Base-by-base conservation (phyloP, 2,888 invertebrate species). In the Chrysodeixis includens region DNA sequence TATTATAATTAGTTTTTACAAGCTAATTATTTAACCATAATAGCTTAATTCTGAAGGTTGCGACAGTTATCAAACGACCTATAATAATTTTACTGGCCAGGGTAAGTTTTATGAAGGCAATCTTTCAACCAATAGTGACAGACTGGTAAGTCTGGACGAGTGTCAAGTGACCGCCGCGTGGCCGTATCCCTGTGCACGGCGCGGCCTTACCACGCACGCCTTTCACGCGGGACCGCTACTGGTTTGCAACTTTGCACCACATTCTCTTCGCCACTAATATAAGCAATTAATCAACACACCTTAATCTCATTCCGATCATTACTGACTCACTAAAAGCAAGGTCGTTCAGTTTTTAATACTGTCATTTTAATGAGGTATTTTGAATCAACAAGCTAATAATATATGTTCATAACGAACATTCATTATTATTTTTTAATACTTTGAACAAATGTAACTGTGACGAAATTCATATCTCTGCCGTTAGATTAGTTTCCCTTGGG, bases 191-290 rank as follows among this genome's bases (percentile, higher is more conserved):
- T 35, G 35, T 35, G 14, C 35, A 35, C 4, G 35, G 40, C 76
- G 86, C 76, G 87, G 71, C 87, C 87, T 86, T 76, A 80, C 62
- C 78, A 71, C 61, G 32, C 56, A 69, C 73, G 78, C 87, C 87
- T 87, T 87, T 87, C 86, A 82, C 85, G 76, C 72, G 61, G 76
- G 66, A 70, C 56, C 63, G 78, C 69, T 62, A 68, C 71, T 49
- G 51, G 68, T 75, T 69, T 59, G 64, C 66, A 64, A 66, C 56
- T 75, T 69, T 59, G 64, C 66, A 64, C 68, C 56, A 69, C 74
- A 80, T 78, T 78, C 66, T 70, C 65, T 60, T 10, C 30, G 9
- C 18, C 18, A 32, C 63, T 64, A 62, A 53, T 2, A 46, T 58
- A 56, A 64, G 59, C 56, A 56, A 51, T 32, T 57, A 60, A 64